phyloP scores from a whole-genome alignment of 1,140 invertebrate species.

The Mamestra configurata region DNA sequence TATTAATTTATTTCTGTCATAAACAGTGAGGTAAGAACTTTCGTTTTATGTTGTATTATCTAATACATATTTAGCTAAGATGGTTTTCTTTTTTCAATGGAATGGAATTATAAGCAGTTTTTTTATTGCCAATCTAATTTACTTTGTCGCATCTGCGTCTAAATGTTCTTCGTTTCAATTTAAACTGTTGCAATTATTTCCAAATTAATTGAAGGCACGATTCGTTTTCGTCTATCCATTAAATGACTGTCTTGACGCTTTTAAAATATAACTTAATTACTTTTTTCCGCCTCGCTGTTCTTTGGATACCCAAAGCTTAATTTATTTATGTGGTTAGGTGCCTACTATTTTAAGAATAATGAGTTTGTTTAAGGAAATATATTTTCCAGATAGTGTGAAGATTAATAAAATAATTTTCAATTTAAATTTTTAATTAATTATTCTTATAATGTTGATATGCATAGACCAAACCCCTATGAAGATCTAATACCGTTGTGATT shows the following conservation, averaged over 20 bases:
- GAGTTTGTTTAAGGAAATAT: background rate
- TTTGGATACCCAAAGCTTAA: background rate
- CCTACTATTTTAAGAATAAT: background rate
- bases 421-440: no score
- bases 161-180: background rate
- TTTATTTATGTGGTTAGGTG: background rate
- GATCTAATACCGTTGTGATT: no score
- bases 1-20: conserved; percentile 4
- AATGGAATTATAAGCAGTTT: background rate
- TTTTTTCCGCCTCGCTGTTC: background rate
- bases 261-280: background rate
- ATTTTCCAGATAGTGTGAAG: no score
- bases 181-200: background rate
- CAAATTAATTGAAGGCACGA: conserved; percentile 12
- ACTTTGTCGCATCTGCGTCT: background rate
- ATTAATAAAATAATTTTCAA: no score
- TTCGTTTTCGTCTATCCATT: conserved; percentile 5
- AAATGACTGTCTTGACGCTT: background rate
- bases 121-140: background rate
- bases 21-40: conserved; percentile 26
- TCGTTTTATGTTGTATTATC: conserved; percentile 21
- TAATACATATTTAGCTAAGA: background rate
- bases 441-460: no score
- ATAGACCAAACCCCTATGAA: no score
- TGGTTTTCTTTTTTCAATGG: background rate